Conservation (phyloP, 2,888 invertebrate species). For the Drosophila melanosoma region DNA sequence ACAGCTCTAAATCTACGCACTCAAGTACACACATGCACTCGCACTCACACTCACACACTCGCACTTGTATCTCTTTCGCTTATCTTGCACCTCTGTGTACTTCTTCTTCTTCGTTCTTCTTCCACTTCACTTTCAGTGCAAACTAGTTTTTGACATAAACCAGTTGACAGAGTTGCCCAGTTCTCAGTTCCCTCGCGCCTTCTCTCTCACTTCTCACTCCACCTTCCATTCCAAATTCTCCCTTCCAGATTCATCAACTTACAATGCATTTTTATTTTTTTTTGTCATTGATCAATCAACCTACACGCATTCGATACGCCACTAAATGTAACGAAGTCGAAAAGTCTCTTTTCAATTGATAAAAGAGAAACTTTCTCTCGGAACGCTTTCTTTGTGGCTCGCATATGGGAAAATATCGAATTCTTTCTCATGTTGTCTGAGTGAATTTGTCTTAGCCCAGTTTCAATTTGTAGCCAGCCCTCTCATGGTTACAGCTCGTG, state of each 20-base stretch:
- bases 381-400: conserved; percentile 50
- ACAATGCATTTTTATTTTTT: conserved; percentile 21
- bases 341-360: conserved; percentile 60
- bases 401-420: conserved; percentile 22
- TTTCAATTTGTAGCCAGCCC: conserved; percentile 57
- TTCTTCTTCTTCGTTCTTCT: conserved; percentile 22
- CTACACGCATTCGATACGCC: conserved; percentile 40
- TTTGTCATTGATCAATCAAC: conserved; percentile 11
- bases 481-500: conserved; percentile 31
- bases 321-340: conserved; percentile 57
- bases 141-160: conserved; percentile 66
- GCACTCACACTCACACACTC: too few species aligned
- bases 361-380: conserved; percentile 69
- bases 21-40: conserved; percentile 1
- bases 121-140: conserved; percentile 72
- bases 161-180: conserved; percentile 50
- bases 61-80: conserved; percentile 17
- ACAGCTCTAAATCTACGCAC: conserved; percentile 14
- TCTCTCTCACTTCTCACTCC: not conserved
- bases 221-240: not conserved
- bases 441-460: conserved; percentile 54
- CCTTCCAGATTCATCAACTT: conserved; percentile 3
- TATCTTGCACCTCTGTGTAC: conserved; percentile 25
- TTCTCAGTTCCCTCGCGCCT: not conserved
- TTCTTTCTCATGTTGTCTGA: conserved; percentile 11